Conservation (phyloP, 2,113 vertebrate species). For the Nycticebus coucang region DNA sequence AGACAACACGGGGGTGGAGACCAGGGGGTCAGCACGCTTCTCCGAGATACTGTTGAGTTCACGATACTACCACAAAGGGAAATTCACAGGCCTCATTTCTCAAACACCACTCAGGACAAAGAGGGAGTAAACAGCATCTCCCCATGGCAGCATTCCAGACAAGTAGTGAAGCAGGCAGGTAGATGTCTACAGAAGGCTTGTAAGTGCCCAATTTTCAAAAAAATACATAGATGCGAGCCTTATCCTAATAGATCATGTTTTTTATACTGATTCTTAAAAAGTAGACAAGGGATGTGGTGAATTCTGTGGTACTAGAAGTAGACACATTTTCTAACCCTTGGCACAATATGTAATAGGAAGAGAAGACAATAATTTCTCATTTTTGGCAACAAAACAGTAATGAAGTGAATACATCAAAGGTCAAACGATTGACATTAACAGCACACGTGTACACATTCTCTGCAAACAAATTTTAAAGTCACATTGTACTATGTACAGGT, state of each 20-base stretch:
- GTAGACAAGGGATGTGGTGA: neutral
- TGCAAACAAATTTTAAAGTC: constrained; percentile 53
- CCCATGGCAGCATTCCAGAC: constrained; percentile 20
- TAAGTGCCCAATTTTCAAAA: neutral
- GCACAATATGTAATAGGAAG: constrained; percentile 26
- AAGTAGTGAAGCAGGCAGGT: constrained; percentile 5
- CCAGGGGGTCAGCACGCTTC: constrained; percentile 50
- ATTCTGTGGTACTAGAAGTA: constrained; percentile 8
- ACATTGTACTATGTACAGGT: constrained; percentile 1
- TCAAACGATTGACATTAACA: neutral
- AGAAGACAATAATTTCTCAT: constrained; percentile 33
- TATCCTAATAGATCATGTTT: constrained; percentile 40
- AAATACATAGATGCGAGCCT: constrained; percentile 35
- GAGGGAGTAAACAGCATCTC: neutral
- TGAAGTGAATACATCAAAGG: neutral
- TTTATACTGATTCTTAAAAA: constrained; percentile 48
- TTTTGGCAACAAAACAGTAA: constrained; percentile 43
- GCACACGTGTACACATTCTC: constrained; percentile 12
- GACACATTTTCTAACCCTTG: constrained; percentile 25
- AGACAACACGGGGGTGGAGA: neutral
- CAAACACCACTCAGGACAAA: constrained; percentile 56
- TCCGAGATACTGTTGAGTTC: constrained; percentile 69
- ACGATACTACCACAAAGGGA: constrained; percentile 49
- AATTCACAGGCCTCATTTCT: constrained; percentile 47
- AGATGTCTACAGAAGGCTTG: neutral